These are phyloP conservation scores for Enteromius thamalakanensis DNA, from an alignment of 2,797 vertebrate species.

Conservation along the genomic window DNA sequence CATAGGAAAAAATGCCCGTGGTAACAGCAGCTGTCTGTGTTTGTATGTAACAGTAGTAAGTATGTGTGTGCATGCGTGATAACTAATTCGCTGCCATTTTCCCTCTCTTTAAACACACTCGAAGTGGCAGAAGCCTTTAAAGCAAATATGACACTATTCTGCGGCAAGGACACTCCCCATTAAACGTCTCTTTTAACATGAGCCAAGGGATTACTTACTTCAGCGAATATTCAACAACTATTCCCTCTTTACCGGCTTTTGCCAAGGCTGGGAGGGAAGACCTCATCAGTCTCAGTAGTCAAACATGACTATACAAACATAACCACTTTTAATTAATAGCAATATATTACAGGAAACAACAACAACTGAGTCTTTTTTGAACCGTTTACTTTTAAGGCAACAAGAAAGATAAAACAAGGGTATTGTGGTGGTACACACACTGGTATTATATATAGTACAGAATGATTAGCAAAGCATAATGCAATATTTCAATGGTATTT, in stretches of 20 bases:
- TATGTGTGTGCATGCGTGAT: background rate
- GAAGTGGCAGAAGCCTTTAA: slow-evolving; percentile 38
- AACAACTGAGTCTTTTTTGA: background rate
- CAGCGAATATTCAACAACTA: slow-evolving; percentile 49
- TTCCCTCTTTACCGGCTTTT: slow-evolving; percentile 48
- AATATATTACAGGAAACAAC: slow-evolving; percentile 34
- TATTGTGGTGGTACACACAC: background rate
- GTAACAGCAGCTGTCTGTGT: slow-evolving; percentile 19
- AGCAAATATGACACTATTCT: slow-evolving; percentile 39
- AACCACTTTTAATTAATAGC: slow-evolving; percentile 49
- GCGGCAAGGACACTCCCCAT: slow-evolving; percentile 40
- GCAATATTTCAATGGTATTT: background rate
- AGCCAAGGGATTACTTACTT: slow-evolving; percentile 50
- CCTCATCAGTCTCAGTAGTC: slow-evolving; percentile 50
- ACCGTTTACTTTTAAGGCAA: background rate
- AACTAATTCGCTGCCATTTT: slow-evolving; percentile 33
- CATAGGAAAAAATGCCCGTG: background rate
- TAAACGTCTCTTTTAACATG: slow-evolving; percentile 36
- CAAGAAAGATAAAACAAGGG: background rate
- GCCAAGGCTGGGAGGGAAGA: slow-evolving; percentile 35
- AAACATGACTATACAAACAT: slow-evolving; percentile 49
- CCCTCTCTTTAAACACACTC: slow-evolving; percentile 29
- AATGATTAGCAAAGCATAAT: background rate
- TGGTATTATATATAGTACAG: background rate
- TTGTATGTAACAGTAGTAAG: background rate